Conservation (phyloP, 2,797 vertebrate genomes). For the Acipenser ruthenus region DNA sequence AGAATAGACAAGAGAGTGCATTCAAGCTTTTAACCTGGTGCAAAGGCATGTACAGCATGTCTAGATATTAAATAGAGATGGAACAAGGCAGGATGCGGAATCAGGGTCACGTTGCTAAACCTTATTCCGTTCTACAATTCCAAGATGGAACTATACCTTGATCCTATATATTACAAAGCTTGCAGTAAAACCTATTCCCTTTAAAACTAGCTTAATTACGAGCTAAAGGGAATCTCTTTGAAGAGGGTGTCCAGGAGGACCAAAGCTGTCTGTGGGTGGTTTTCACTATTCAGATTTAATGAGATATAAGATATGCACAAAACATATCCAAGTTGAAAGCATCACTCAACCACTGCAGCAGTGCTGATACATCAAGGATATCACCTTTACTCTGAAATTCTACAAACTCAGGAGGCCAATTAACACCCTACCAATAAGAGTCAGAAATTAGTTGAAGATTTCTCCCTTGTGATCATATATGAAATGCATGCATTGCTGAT, state of each 20-base stretch:
- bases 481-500: slow-evolving; percentile 46
- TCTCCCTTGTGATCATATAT: slow-evolving; percentile 56
- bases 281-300: slow-evolving; percentile 61
- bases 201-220: slow-evolving; percentile 36
- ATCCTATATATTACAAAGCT: slow-evolving; percentile 7
- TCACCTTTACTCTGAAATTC: slow-evolving; percentile 77
- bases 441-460: slow-evolving; percentile 69
- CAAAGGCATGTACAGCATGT: too few relatives aligned
- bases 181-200: slow-evolving; percentile 11
- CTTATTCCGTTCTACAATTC: neutral
- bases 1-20: too few relatives aligned
- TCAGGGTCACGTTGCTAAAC: too few relatives aligned
- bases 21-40: too few relatives aligned
- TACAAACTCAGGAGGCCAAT: slow-evolving; percentile 82
- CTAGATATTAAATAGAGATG: too few relatives aligned
- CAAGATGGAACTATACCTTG: slow-evolving; percentile 2
- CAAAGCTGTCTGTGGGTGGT: slow-evolving; percentile 38
- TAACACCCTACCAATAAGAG: slow-evolving; percentile 72
- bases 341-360: slow-evolving; percentile 75
- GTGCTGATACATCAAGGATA: slow-evolving; percentile 89
- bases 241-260: slow-evolving; percentile 23
- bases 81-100: too few relatives aligned
- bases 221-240: slow-evolving; percentile 40
- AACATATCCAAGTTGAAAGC: slow-evolving; percentile 68
- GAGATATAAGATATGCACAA: slow-evolving; percentile 72